phyloP scores from a whole-genome alignment of 2,888 invertebrate species.

The Criorhina ranunculi region DNA sequence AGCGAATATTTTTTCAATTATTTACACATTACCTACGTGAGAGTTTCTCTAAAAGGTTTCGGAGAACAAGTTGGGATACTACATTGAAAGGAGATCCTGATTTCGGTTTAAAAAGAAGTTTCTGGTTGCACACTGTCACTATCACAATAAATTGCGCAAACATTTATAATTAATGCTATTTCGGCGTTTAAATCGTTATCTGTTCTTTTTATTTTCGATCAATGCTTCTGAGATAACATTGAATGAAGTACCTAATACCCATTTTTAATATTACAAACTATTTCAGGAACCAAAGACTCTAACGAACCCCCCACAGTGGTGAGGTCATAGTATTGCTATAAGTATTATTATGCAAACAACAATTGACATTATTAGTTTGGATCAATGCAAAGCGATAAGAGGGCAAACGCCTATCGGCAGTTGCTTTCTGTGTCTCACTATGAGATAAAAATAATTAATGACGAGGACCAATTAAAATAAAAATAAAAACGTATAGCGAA shows the following conservation, averaged over 20 bases:
- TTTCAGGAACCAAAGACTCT: slow-evolving; percentile 8
- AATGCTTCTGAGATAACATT: slow-evolving; percentile 5
- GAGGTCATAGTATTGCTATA: slow-evolving; percentile 53
- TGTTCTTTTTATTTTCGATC: slow-evolving; percentile 5
- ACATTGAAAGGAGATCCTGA: neutral
- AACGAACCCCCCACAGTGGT: slow-evolving; percentile 39
- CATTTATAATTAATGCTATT: neutral
- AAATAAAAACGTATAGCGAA: slow-evolving; percentile 5
- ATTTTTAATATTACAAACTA: neutral
- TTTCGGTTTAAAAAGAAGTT: too few relatives aligned
- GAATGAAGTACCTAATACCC: slow-evolving; percentile 10
- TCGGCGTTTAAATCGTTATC: slow-evolving; percentile 1
- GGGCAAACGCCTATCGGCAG: slow-evolving; percentile 51
- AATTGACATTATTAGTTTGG: slow-evolving; percentile 68
- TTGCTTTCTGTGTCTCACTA: slow-evolving; percentile 9
- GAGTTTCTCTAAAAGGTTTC: neutral
- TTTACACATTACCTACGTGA: neutral
- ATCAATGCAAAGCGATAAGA: slow-evolving; percentile 65
- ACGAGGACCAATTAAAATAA: slow-evolving; percentile 27
- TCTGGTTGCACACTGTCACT: too few relatives aligned
- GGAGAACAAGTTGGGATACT: neutral
- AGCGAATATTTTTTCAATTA: slow-evolving; percentile 17
- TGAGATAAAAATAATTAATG: neutral
- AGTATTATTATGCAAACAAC: slow-evolving; percentile 54
- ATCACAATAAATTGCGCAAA: too few relatives aligned